Evolutionary conservation across 2,797 vertebrate genomes (phyloP).

Genomic region (Sebastes kiyomatsui): DNA sequence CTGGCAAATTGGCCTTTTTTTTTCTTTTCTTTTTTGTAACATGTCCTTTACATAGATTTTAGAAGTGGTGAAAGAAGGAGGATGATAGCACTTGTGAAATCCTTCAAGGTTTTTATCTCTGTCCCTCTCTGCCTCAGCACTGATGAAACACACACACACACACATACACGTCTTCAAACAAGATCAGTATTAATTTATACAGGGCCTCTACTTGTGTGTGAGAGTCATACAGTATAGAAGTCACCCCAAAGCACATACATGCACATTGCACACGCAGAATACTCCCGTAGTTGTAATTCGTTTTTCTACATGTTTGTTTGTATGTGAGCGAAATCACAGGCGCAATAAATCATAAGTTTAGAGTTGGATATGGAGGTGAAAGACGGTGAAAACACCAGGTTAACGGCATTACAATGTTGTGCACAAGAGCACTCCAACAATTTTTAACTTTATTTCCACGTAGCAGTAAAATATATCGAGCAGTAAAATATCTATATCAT

Average conservation of each 20-base stretch:
- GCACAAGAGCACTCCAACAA: background rate
- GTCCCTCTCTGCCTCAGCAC: background rate
- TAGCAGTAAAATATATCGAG: background rate
- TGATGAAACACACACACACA: background rate
- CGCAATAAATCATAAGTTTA: too few relatives aligned
- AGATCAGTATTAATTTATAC: background rate
- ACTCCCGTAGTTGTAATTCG: too few relatives aligned
- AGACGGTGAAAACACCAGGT: too few relatives aligned
- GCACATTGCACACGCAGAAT: too few relatives aligned
- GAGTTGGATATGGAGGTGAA: too few relatives aligned
- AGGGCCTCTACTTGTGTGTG: background rate
- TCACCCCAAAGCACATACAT: too few relatives aligned
- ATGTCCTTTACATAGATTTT: background rate
- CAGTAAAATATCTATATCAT: too few relatives aligned
- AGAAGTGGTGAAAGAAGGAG: background rate
- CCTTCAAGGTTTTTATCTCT: background rate
- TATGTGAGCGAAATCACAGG: background rate
- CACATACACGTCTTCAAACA: too few relatives aligned
- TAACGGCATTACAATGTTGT: too few relatives aligned
- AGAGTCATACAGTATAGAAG: too few relatives aligned
- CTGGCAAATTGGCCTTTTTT: background rate
- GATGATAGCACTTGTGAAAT: background rate
- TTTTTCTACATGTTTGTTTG: background rate
- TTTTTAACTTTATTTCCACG: background rate
- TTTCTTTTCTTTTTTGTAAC: background rate